Evolutionary conservation across 2,113 vertebrate genomes (phyloP), one percentile per base, ranked within the genome.

Genomic region (Noturus placidus): DNA sequence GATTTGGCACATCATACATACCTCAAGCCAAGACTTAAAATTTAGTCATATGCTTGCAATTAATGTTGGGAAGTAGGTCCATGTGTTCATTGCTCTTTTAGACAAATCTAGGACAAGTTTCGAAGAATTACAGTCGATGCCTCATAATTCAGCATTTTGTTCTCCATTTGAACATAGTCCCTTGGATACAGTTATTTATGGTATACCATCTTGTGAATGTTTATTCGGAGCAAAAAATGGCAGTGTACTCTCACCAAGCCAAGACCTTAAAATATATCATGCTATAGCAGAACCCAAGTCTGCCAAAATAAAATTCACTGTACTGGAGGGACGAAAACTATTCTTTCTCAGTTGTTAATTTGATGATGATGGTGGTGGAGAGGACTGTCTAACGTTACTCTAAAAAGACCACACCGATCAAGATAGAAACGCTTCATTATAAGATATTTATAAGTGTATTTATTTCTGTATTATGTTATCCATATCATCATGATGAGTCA

Each of bases 21-120:
- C 30, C 52, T 57, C 19, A 22, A 57, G 52, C n/a, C 79, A 38
- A 81, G 33, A 25, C 56, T 27, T 82, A 82, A 82, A 42, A 42
- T 33, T 82, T 59, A 57, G 20, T 42, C 79, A 82, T 82, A 82
- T 82, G 79, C 56, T 61, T 61, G 33, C 79, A 61, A 38, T 82
- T 82, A 61, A 82, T 30, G 30, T 22, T 82, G 20, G 79, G 33
- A 59, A 25, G 33, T 82, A 3, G 33, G 56, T 42, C 79, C 33
- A 38, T 27, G 20, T 61, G 27, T 35, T 61, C 56, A 59, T 17
- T 61, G 33, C 33, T 22, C 11, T 59, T 38, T 17, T 84, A 57
- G 33, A 74, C 63, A 72, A 54, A 72, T 72, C 67, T 74, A 57
- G 42, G 54, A 57, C 67, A 79, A 8, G 76, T 54, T 54, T 79